A percentile compares a stretch with the other conserved stretches of the same genome.
phyloP scores from a whole-genome alignment of 2,888 invertebrate species.

The Cistogaster globosa region DNA sequence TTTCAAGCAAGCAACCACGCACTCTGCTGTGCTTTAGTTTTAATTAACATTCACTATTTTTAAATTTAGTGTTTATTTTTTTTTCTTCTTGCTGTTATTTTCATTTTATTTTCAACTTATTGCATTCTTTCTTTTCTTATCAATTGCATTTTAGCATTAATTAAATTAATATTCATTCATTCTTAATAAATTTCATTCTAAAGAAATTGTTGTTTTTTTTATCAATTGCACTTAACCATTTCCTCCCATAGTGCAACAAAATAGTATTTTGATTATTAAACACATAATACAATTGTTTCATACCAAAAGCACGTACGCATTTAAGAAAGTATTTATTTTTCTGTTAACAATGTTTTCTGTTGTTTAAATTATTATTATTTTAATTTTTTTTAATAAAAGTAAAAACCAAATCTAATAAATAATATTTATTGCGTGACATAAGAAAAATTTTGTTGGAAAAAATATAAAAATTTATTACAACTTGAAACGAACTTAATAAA shows the following conservation, averaged over 20 bases:
- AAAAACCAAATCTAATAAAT: constrained; percentile 17
- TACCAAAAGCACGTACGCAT: constrained; percentile 67
- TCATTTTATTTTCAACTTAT: not conserved
- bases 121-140: constrained; percentile 11
- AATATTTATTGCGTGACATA: constrained; percentile 67
- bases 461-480: not conserved
- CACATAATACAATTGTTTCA: constrained; percentile 30
- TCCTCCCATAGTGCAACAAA: constrained; percentile 55
- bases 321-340: constrained; percentile 38
- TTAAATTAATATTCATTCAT: constrained; percentile 33
- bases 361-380: constrained; percentile 9
- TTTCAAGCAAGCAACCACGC: too few relatives aligned
- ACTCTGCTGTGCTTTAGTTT: too few relatives aligned
- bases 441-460: constrained; percentile 41
- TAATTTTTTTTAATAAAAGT: constrained; percentile 11
- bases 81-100: not conserved
- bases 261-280: constrained; percentile 31
- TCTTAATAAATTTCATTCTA: constrained; percentile 7
- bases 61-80: too few relatives aligned
- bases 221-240: constrained; percentile 29
- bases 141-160: constrained; percentile 16
- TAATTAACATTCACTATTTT: too few relatives aligned
- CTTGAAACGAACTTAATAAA: constrained; percentile 29
- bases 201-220: constrained; percentile 7
- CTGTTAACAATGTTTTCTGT: constrained; percentile 10